A percentile compares a stretch with the other conserved stretches of the same genome.
phyloP scores from a whole-genome alignment of 1,140 invertebrate genomes.

The Ostrea edulis region DNA sequence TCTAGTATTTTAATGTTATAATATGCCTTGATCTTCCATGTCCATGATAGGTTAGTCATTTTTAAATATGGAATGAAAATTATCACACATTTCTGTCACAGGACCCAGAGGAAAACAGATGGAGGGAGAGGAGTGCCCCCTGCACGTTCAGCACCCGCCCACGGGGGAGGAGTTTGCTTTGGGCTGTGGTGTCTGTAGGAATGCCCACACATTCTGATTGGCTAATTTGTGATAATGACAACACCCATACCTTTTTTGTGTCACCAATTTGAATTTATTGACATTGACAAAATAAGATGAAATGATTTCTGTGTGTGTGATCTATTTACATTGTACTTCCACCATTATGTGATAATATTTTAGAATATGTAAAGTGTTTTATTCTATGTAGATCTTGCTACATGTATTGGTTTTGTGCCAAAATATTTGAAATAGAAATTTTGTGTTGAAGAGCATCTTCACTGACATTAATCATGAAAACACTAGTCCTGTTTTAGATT shows the following conservation, averaged over 20 bases:
- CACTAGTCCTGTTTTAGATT: neutral
- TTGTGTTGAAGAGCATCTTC: neutral
- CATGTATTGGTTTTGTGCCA: neutral
- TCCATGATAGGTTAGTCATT: too few species aligned
- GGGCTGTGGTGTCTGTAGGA: slow-evolving; percentile 98
- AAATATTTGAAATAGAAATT: neutral
- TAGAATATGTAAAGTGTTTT: neutral
- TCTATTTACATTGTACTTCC: neutral
- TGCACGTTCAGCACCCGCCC: slow-evolving; percentile 96
- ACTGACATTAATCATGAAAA: neutral
- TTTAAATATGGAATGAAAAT: neutral
- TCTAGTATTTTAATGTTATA: too few species aligned
- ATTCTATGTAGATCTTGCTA: neutral
- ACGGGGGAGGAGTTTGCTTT: slow-evolving; percentile 99
- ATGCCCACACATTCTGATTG: slow-evolving; percentile 94
- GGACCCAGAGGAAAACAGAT: slow-evolving; percentile 94
- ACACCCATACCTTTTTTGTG: too few species aligned
- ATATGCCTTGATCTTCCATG: too few species aligned
- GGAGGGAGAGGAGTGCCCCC: slow-evolving; percentile 93
- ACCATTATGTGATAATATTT: slow-evolving; percentile 3
- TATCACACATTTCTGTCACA: slow-evolving; percentile 73
- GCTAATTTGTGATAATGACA: neutral
- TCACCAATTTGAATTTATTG: too few species aligned
- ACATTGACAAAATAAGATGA: neutral
- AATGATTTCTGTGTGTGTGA: neutral